A percentile compares a stretch with the other conserved stretches of the same genome.
These are phyloP conservation scores for Phasia obesa DNA, from an alignment of 2,888 invertebrate genomes.

Conservation along the genomic window DNA sequence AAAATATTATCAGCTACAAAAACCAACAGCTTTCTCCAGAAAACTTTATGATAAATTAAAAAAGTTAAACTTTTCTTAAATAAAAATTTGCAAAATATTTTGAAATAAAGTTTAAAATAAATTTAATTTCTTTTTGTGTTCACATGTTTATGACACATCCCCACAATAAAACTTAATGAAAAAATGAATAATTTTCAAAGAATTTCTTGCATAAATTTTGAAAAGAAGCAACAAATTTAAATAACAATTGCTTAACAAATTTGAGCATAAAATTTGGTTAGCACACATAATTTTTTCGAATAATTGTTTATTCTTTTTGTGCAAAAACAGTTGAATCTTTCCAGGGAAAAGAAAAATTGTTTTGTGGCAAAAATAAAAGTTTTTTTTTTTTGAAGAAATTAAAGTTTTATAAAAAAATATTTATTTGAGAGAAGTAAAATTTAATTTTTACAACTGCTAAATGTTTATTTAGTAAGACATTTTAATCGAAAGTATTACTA, in stretches of 20 bases:
- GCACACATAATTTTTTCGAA: too few species aligned
- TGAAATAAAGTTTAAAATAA: too few species aligned
- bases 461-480: too few species aligned
- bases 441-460: too few species aligned
- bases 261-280: too few species aligned
- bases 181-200: conserved; percentile 21
- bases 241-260: too few species aligned
- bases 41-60: too few species aligned
- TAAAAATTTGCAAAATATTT: background rate
- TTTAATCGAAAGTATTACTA: too few species aligned
- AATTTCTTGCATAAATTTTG: background rate
- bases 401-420: too few species aligned
- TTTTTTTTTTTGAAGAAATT: background rate
- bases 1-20: too few species aligned
- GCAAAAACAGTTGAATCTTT: background rate
- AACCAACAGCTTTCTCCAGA: background rate
- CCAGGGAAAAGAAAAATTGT: background rate
- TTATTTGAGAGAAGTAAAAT: too few species aligned
- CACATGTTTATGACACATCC: background rate
- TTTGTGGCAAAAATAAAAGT: background rate
- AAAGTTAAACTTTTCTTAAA: background rate
- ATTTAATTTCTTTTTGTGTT: too few species aligned
- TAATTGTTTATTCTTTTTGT: background rate
- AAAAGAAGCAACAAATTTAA: background rate
- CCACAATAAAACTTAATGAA: conserved; percentile 28